phyloP scores from a whole-genome alignment of 2,888 invertebrate species.

The Xylophagus ater region DNA sequence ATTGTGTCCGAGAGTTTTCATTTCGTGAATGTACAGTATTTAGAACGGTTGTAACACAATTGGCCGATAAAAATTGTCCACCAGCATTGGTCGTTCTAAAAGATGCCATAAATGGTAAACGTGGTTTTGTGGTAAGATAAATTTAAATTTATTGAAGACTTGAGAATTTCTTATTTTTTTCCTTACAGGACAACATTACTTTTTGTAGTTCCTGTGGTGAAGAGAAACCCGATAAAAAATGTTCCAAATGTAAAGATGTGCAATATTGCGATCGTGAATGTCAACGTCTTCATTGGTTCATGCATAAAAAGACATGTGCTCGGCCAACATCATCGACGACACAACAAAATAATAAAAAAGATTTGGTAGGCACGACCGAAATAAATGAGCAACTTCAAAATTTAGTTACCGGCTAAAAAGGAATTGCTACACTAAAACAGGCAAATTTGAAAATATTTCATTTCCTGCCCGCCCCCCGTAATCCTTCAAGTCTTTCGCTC shows the following conservation, averaged over 20 bases:
- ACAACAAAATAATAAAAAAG: constrained; percentile 17
- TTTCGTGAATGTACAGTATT: constrained; percentile 82
- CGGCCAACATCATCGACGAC: constrained; percentile 44
- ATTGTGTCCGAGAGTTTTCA: constrained; percentile 81
- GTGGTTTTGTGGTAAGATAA: constrained; percentile 52
- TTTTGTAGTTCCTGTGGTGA: constrained; percentile 80
- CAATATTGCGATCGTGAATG: constrained; percentile 92
- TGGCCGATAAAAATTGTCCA: constrained; percentile 59
- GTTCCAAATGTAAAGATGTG: constrained; percentile 86
- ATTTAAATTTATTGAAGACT: constrained; percentile 20
- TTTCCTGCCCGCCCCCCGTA: too few species aligned
- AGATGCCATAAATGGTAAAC: constrained; percentile 78
- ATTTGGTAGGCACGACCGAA: constrained; percentile 41
- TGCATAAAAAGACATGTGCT: constrained; percentile 77
- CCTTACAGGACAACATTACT: constrained; percentile 43
- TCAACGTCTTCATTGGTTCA: constrained; percentile 86
- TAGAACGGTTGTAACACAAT: constrained; percentile 64
- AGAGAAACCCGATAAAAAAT: constrained; percentile 82
- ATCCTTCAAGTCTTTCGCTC: too few species aligned
- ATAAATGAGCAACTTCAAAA: constrained; percentile 45
- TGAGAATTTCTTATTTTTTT: constrained; percentile 15
- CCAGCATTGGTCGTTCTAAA: constrained; percentile 60
- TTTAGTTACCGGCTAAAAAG: constrained; percentile 26
- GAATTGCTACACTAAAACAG: too few species aligned
- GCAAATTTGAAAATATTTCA: too few species aligned